Evolutionary conservation across 2,888 invertebrate genomes (phyloP).

Genomic region (Lepidochrysops patricia): DNA sequence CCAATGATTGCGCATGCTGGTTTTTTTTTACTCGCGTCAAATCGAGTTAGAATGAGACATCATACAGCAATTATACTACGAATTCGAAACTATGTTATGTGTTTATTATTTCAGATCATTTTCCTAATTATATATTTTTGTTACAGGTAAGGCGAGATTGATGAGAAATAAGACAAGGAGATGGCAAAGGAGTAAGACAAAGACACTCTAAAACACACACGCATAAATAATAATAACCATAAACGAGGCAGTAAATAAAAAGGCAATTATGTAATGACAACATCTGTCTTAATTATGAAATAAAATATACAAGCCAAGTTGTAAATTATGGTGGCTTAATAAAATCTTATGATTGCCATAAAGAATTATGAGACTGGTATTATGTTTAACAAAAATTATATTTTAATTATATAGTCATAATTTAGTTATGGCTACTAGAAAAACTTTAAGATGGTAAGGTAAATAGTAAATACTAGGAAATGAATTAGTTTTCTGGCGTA

Average conservation of each 20-base stretch:
- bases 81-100: no score
- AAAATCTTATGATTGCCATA: neutral
- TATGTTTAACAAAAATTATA: neutral
- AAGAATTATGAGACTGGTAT: neutral
- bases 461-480: no score
- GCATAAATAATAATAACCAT: neutral
- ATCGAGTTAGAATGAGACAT: no score
- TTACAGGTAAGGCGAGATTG: neutral
- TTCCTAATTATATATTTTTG: neutral
- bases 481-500: no score
- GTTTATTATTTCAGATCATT: neutral
- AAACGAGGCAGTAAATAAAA: neutral
- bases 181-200: neutral
- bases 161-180: neutral
- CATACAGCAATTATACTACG: no score
- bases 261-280: neutral
- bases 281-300: neutral
- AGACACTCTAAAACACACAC: neutral
- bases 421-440: no score
- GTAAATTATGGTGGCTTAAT: neutral
- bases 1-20: no score
- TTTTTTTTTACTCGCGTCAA: no score
- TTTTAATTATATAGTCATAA: no score
- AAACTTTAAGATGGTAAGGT: no score
- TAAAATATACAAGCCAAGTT: neutral